Base-by-base conservation (phyloP, 1,140 invertebrate species). In the Asobara japonica region DNA sequence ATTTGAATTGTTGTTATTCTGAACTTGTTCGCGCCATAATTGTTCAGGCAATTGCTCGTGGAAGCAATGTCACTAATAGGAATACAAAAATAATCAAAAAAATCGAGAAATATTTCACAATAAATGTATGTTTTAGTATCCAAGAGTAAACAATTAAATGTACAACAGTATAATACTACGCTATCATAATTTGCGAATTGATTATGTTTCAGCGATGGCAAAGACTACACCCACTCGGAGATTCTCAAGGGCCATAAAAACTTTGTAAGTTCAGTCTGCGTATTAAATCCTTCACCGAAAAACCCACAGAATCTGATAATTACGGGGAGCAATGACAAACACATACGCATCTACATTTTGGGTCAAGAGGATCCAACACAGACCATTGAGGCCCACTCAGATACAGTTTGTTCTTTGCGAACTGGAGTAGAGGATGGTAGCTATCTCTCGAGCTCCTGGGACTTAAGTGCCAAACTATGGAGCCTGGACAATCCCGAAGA, bases 401-500 rank as follows among this genome's bases (percentile, higher is more conserved):
- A 94, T 80, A 94, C 93, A 41, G 91, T 95, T 0, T 94, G 93
- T 85, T 88, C 90, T 71, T 83, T 95, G 20, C 89, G 85, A 38
- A 82, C 88, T 70, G 90, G 91, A 3, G 88, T 88, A 62, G 88
- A 89, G 56, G 64, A 78, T 7, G 85, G 81, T 30, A 88, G 90
- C 16, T 89, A 94, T 81, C 80, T 93, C 16, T 95, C 93, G 80
- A 94, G 96, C 45, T 98, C 96, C 10, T 98, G 96, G 97, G 97
- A 98, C 82, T 90, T 90, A 74, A 95, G 94, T 11, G 95, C 94
- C 0, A 91, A 92, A 79, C 87, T 97, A 18, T 98, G 96, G 96
- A 88, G 89, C 60, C 71, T 93, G 8, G 80, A 82, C 48, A 87
- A 90, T 74, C 82, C 89, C 1, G 83, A 87, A 31, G 82, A 89